Evolutionary conservation across 2,888 invertebrate species (phyloP), one percentile per base, ranked within the genome.

Genomic region (Drosophila subquinaria): DNA sequence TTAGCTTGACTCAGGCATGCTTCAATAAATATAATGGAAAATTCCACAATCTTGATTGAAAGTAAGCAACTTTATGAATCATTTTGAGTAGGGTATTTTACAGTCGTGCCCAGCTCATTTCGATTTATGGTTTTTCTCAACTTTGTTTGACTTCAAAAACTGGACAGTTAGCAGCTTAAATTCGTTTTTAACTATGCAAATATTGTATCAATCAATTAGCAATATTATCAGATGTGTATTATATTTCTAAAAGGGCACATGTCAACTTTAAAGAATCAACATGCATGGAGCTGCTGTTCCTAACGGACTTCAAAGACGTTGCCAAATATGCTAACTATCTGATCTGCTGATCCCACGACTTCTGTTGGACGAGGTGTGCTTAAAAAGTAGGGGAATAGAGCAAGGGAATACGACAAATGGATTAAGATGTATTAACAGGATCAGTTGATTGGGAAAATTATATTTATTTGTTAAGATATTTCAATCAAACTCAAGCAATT

Each of bases 151-250:
- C 50, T 65, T 55, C 38, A 36, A 72, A 61, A 53, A 59, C 60
- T 77, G 56, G 61, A 80, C 77, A 88, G 87, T 82, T 74, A 81
- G 76, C 75, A 71, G 72, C 76, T 72, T 51, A 85, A 77, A 83
- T 87, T 80, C 75, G 83, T 75, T 85, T 90, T 85, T 74, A 84
- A 71, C 76, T 72, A 71, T 52, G 66, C 76, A 85, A 85, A 90
- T 79, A 79, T 90, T 88, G 76, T 50, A 42, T 30, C 55, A 69
- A 69, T 63, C 74, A 66, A 89, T 88, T 90, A 90, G 83, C 80
- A 71, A 60, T 59, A 72, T 87, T 85, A 87, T 79, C 89, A 69
- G 69, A 66, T 81, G 52, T 65, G 67, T 82, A 80, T 81, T 76
- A 82, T 73, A 72, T 75, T 47, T 61, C 11, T 43, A 66, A 76